Base-by-base conservation (phyloP, 2,888 invertebrate species). In the Drosophila tanythrix region DNA sequence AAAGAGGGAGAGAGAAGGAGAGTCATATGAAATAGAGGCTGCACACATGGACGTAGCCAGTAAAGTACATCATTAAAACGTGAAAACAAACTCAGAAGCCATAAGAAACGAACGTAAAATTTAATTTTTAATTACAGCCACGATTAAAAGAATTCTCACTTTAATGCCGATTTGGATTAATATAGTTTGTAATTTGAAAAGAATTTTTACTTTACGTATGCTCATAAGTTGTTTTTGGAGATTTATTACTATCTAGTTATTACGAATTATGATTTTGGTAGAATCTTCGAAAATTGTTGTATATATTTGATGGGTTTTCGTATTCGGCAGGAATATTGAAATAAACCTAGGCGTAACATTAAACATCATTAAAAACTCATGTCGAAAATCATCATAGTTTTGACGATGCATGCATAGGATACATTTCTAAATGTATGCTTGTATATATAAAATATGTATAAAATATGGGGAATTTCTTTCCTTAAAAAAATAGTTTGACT, bases 1-100 rank as follows among this genome's bases (percentile, higher is more conserved):
- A 31, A 21, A 74, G 33, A 60, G 68, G 67, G 53, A 21, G 11
- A 43, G 15, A 64, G 53, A 59, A 31, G 52, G 71, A 58, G 21
- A 40, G 18, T 63, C 69, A 71, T 68, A 74, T 62, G 67, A 52
- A 48, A 74, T 55, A 63, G 76, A 69, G 35, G 58, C 61, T 62
- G 80, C 78, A 70, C 78, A 72, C 81, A 71, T 56, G 27, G 56
- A 40, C 27, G 38, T 56, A 38, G 36, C n/a, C 27, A 18, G 18
- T 25, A 6, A 56, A 56, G 15, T 46, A 21, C 15, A 25, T 8
- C 21, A 46, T 46, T 21, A 21, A 13, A 46, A 7, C 7, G 4
- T 15, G 1, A 46, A 25, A 27, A 2, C 13, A 8, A 46, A 46
- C 4, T 43, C 21, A 4, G 3, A 15, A 31, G 11, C 11, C 36